Base-by-base conservation (phyloP, 2,797 vertebrate species). In the Phrynocephalus forsythii region DNA sequence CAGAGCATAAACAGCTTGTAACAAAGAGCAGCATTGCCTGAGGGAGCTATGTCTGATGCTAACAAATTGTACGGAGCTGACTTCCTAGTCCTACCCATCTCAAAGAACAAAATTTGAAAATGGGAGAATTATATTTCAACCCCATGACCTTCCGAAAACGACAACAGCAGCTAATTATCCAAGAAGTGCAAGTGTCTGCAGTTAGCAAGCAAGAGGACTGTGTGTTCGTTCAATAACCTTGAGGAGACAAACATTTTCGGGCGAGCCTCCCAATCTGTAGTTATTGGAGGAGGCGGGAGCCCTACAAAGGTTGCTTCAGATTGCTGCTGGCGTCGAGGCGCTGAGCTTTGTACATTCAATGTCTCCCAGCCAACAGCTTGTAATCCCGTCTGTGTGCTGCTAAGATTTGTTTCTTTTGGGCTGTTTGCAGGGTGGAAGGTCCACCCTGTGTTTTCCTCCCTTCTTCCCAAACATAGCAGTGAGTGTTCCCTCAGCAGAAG, bases 161-260 rank as follows among this genome's bases (percentile, higher is more conserved):
- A 96, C 95, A 92, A 90, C 90, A 78, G 95, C 95, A 95, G 94
- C 95, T 97, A 96, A 97, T 98, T 97, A 96, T 93, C 92, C 93
- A 91, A 91, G 84, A 93, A 94, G 56, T 76, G 93, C 90, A 72
- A 93, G 84, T 89, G 93, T 93, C 93, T 93, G 89, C 92, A 94
- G 93, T 96, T 95, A 95, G 87, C 94, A 95, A 7, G 91, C 94
- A 95, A 94, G 90, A 91, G 91, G 90, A 91, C 92, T 66, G 94
- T 92, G 94, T 95, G 88, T 93, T 94, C 15, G n/a, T 68, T 82
- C 86, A 85, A 73, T 96, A 97, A 97, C 96, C 96, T 96, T 97
- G 95, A 92, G 90, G 95, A 87, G 87, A 48, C 92, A 86, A 83
- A 87, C 66, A 94, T 88, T 76, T 68, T 82, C 95, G 95, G 38